A percentile compares a stretch with the other conserved stretches of the same genome.
Evolutionary conservation across 2,797 vertebrate species (phyloP).

Genomic region (Alca torda): DNA sequence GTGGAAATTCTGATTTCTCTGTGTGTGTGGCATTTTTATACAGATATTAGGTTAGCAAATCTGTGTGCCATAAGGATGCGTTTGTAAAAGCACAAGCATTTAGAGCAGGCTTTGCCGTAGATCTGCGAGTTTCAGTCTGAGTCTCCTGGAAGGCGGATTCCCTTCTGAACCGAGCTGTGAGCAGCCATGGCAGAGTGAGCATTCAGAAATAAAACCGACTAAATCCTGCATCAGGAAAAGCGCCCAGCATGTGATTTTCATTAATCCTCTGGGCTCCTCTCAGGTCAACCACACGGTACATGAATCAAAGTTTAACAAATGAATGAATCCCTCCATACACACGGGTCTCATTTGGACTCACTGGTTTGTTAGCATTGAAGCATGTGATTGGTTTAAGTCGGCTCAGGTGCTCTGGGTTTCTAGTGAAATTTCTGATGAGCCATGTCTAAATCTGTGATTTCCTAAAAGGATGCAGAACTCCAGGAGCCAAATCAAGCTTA

Average conservation of each 20-base stretch:
- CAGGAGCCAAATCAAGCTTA: conserved; percentile 28
- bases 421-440: conserved; percentile 33
- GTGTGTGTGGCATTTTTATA: background rate
- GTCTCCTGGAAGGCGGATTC: background rate
- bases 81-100: background rate
- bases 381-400: conserved; percentile 54
- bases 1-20: background rate
- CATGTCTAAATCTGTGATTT: conserved; percentile 45
- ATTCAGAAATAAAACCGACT: background rate
- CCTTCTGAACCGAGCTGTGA: background rate
- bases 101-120: background rate
- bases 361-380: conserved; percentile 12
- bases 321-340: conserved; percentile 19
- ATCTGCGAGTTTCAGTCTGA: background rate
- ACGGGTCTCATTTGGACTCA: background rate
- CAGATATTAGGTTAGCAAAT: background rate
- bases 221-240: conserved; percentile 55
- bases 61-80: background rate
- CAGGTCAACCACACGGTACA: conserved; percentile 34
- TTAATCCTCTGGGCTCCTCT: conserved; percentile 60
- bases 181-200: conserved; percentile 30
- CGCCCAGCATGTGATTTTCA: conserved; percentile 59
- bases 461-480: conserved; percentile 52
- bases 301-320: conserved; percentile 54
- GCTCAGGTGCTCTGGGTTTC: conserved; percentile 48